Base-by-base conservation (phyloP, 1,140 invertebrate species). In the Drosophila subobscura region DNA sequence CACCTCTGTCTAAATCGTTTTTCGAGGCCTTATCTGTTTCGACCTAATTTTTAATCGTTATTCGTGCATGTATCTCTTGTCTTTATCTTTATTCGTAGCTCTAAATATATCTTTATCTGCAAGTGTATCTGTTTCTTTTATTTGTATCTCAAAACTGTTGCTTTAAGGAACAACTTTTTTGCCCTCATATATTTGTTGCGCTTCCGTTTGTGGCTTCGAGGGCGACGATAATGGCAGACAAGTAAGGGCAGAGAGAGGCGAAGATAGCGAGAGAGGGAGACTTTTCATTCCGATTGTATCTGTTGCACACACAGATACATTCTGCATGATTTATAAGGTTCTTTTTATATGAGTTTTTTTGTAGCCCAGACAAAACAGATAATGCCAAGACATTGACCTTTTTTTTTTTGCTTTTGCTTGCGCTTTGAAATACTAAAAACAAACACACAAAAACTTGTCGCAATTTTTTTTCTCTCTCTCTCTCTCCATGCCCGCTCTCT, bases 321-420 rank as follows among this genome's bases (percentile, higher is more conserved):
- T 23, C 16, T 55, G 40, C 37, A 61, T 27, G 25, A 25, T 41
- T 44, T n/a, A 55, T 55, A 14, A 22, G 42, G 40, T 47, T 72
- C 59, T 52, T 47, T 49, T 12, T 29, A 58, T 40, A 70, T 46
- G 29, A 49, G 41, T 49, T 52, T 53, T 46, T 33, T 50, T 59
- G 41, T 27, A 8, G 14, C 23, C 47, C 49, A 61, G 49, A 61
- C 58, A 53, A 61, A 50, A 61, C 58, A 53, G 23, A 41, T 55
- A 41, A 40, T n/a, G 37, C 33, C 63, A 64, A 68, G 65, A 68
- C 65, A 68, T 68, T 68, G 65, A 68, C 65, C 65, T 68, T 65
- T 61, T 68, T 68, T 63, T 25, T 59, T 29, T 27, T 49, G 3
- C 10, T 5, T 27, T 27, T 27, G 25, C 25, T 37, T 37, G 1